Conservation (phyloP, 2,888 invertebrate species). For the Andrena dorsata region DNA sequence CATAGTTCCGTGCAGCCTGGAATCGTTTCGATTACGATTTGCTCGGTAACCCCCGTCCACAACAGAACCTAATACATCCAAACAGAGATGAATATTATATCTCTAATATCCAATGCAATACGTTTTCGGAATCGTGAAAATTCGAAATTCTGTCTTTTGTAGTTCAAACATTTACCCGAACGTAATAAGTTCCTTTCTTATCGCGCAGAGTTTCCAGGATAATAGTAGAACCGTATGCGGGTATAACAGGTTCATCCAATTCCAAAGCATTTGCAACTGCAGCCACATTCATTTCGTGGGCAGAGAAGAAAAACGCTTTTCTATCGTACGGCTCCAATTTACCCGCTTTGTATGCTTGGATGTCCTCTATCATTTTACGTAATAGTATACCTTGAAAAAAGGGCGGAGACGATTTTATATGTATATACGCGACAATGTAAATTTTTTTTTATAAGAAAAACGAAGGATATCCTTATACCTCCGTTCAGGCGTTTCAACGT, state of each 20-base stretch:
- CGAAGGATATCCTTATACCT: constrained; percentile 72
- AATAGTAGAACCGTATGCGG: constrained; percentile 79
- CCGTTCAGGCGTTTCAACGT: constrained; percentile 83
- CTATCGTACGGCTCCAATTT: constrained; percentile 70
- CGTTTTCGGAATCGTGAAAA: neutral
- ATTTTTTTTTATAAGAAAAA: neutral
- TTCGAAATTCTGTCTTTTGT: neutral
- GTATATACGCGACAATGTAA: neutral
- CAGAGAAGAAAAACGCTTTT: constrained; percentile 79
- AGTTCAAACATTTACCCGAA: constrained; percentile 69
- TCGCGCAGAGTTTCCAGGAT: constrained; percentile 80
- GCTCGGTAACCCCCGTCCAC: constrained; percentile 82
- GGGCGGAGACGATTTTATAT: neutral
- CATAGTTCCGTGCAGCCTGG: constrained; percentile 82
- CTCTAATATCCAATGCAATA: too few relatives aligned
- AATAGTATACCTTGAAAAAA: constrained; percentile 74
- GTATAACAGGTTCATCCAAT: constrained; percentile 76
- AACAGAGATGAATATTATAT: neutral
- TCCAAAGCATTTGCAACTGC: constrained; percentile 76
- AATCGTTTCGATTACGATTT: constrained; percentile 79
- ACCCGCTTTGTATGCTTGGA: constrained; percentile 68
- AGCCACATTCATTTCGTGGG: constrained; percentile 79
- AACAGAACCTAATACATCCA: constrained; percentile 79
- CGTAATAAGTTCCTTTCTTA: constrained; percentile 72
- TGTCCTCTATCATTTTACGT: constrained; percentile 78